Conservation (phyloP, 1,140 invertebrate genomes). For the Drosophila kohkoa region DNA sequence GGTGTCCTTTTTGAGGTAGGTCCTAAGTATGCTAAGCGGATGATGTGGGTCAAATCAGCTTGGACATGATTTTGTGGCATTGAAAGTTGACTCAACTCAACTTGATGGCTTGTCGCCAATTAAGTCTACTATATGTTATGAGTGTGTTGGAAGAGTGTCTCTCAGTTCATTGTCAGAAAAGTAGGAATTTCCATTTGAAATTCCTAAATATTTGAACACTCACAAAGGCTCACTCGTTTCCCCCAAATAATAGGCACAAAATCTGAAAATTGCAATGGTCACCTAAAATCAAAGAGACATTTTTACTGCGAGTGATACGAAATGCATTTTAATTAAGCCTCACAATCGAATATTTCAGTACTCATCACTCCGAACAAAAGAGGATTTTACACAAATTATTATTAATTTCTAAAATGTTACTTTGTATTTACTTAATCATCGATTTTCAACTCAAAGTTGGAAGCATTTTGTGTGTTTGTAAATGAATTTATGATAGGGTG, state of each 20-base stretch:
- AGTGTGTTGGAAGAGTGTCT: background rate
- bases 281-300: constrained; percentile 12
- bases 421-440: background rate
- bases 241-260: background rate
- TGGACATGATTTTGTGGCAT: constrained; percentile 50
- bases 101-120: constrained; percentile 21
- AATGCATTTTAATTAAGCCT: constrained; percentile 10
- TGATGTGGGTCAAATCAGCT: constrained; percentile 52
- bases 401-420: background rate
- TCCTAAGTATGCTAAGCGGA: constrained; percentile 37
- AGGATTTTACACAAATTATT: background rate
- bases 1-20: constrained; percentile 49
- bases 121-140: constrained; percentile 7
- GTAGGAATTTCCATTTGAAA: background rate
- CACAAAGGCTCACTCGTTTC: background rate
- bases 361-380: background rate
- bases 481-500: constrained; percentile 21
- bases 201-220: background rate
- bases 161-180: background rate
- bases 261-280: constrained; percentile 9
- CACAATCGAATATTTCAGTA: background rate
- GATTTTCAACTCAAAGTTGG: background rate
- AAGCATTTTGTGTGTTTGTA: background rate
- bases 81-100: background rate
- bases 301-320: constrained; percentile 1